Percentiles rank a stretch among this genome's conserved stretches.
phyloP scores from a whole-genome alignment of 2,888 invertebrate genomes.

The Yponomeuta evonymella region DNA sequence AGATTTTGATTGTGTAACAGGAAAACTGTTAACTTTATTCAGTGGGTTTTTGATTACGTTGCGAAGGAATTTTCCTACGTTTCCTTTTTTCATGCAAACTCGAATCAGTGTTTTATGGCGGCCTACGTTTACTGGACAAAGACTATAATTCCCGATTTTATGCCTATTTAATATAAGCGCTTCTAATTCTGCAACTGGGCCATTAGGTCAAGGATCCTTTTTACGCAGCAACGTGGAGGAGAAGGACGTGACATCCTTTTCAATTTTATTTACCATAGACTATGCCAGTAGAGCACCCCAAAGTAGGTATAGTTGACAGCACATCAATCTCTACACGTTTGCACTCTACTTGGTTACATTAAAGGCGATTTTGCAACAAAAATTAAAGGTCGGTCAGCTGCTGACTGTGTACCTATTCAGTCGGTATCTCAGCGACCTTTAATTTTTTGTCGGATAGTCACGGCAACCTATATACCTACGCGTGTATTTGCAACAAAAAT shows the following conservation, averaged over 20 bases:
- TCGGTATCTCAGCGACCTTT: no score
- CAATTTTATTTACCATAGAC: background rate
- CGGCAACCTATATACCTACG: no score
- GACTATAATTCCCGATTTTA: background rate
- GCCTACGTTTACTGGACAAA: background rate
- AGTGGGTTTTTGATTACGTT: background rate
- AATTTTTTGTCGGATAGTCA: no score
- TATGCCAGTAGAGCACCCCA: background rate
- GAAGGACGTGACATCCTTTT: conserved; percentile 2
- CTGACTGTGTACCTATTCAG: no score
- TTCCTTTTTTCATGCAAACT: background rate
- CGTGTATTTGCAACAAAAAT: no score
- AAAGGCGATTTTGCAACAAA: no score
- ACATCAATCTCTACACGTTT: no score
- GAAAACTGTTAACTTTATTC: background rate
- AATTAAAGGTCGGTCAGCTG: no score
- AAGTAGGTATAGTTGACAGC: background rate
- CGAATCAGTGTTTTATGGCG: background rate
- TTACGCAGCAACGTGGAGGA: background rate
- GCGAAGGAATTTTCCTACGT: background rate
- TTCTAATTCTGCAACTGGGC: background rate
- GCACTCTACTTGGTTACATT: no score
- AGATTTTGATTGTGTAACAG: background rate
- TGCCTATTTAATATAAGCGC: background rate
- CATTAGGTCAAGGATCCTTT: background rate